A percentile compares a stretch with the other conserved stretches of the same genome.
Evolutionary conservation across 2,113 vertebrate genomes (phyloP).

Genomic region (Sitta europaea): DNA sequence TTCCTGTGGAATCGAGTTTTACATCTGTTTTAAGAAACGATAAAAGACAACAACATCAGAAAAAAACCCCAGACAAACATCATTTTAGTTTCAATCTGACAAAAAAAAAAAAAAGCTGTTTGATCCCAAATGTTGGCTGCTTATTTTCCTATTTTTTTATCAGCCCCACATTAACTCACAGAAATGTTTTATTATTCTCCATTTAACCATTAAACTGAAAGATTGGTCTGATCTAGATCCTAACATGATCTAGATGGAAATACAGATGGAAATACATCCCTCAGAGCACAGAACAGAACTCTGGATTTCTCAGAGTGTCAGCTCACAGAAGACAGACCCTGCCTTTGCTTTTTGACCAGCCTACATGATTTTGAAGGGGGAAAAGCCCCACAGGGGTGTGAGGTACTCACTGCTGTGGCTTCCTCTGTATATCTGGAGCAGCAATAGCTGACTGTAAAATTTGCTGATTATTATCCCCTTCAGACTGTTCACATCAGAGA

Average conservation of each 20-base stretch:
- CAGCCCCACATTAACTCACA: neutral
- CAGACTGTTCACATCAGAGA: neutral
- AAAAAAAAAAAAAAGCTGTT: neutral
- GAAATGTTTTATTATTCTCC: neutral
- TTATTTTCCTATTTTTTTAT: neutral
- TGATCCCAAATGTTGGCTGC: neutral
- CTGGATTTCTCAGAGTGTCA: neutral
- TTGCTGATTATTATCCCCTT: neutral
- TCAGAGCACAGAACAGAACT: neutral
- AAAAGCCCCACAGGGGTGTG: neutral
- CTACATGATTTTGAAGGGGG: neutral
- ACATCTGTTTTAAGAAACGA: neutral
- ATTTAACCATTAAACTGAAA: neutral
- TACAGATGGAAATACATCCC: neutral
- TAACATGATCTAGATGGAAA: neutral
- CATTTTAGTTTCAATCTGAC: neutral
- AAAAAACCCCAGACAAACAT: neutral
- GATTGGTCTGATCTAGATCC: neutral
- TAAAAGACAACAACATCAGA: neutral
- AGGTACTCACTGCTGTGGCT: neutral
- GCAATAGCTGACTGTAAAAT: neutral
- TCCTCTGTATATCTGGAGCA: neutral
- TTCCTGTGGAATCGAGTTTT: neutral
- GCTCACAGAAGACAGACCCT: neutral
- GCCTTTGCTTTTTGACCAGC: neutral